These are phyloP conservation scores for Lycaon pictus DNA, from an alignment of 2,113 vertebrate genomes.

Conservation along the genomic window DNA sequence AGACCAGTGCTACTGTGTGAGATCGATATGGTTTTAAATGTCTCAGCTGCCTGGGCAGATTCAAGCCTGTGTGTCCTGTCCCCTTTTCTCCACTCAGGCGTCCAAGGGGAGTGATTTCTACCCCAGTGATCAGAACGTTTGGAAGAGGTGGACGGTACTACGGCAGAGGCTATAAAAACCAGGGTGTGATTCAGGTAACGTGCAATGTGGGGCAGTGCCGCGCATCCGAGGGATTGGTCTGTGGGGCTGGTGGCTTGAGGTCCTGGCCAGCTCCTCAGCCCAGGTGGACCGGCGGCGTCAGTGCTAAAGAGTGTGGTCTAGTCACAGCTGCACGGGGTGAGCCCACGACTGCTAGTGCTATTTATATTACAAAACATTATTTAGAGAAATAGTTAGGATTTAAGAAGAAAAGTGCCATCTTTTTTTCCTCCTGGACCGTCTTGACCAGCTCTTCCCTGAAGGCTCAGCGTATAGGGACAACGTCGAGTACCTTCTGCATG, in stretches of 20 bases:
- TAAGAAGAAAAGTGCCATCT: background rate
- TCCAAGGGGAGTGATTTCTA: constrained; percentile 96
- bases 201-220: rapidly evolving
- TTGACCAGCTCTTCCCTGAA: background rate
- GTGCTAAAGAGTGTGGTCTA: background rate
- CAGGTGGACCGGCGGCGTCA: background rate
- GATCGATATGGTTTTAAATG: background rate
- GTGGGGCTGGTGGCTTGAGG: background rate
- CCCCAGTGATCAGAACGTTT: constrained; percentile 95
- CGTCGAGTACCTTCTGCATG: background rate
- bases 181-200: constrained; percentile 91
- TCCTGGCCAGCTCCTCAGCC: background rate
- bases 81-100: constrained; percentile 86
- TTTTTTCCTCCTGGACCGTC: background rate
- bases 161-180: constrained; percentile 93
- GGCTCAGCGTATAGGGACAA: background rate
- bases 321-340: background rate
- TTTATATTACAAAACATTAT: background rate
- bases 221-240: background rate
- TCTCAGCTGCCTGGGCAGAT: background rate
- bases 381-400: background rate
- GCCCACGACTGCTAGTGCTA: background rate
- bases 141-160: constrained; percentile 93
- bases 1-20: background rate
- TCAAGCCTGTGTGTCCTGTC: constrained; percentile 65